Evolutionary conservation across 2,797 vertebrate species (phyloP), one percentile per base, ranked within the genome.

Genomic region (Gila robusta): DNA sequence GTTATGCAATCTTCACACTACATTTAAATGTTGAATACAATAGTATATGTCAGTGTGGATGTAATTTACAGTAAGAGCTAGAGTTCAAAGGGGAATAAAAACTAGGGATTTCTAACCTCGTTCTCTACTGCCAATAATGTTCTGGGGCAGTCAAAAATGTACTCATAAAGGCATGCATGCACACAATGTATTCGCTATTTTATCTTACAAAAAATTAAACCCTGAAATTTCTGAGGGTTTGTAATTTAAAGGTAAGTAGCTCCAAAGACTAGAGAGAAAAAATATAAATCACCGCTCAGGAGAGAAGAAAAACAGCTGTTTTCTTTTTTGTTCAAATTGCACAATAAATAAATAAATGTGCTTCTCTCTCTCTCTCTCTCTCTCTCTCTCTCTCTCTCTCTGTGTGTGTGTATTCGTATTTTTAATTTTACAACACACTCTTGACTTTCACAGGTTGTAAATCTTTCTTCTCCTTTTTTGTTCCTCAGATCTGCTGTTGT

Each of bases 401-500:
- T 56, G 1, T 59, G 8, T n/a, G 23, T 59, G 54, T n/a, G 54
- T 59, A 3, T 26, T 10, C 62, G 14, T 49, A 76, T 74, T 37
- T 56, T 49, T 14, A 64, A 23, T 79, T 84, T 56, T 81, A 12
- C 5, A 69, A 74, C 47, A n/a, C 16, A 9, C 19, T 35, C 16
- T 78, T 83, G 26, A 72, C 17, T 52, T 44, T 56, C 81, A 71
- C 59, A 47, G 87, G 82, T 84, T 83, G 82, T 93, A 92, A 94
- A 94, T 92, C 89, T 90, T 35, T 84, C 19, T 39, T 73, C 10
- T 80, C 52, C 32, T 47, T 77, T 2, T 88, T 80, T 88, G 78
- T 82, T 81, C 56, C 90, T 80, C 92, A 95, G 95, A 92, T 88
- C 89, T 89, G 28, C 64, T 26, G 67, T 89, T 89, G 84, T 81